Evolutionary conservation across 2,888 invertebrate genomes (phyloP).

Genomic region (Phengaris arion): DNA sequence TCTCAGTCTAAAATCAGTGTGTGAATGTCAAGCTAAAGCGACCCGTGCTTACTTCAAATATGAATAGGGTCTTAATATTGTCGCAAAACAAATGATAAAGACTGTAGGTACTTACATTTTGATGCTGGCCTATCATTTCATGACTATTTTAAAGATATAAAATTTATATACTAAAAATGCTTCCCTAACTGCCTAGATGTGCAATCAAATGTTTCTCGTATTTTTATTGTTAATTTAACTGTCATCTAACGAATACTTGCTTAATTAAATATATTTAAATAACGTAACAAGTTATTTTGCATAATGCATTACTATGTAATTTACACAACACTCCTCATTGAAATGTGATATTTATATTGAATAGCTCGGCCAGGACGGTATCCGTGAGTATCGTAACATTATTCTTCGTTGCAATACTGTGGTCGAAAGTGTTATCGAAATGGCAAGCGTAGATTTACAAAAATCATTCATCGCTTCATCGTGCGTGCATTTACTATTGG

Average conservation of each 20-base stretch:
- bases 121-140: not conserved
- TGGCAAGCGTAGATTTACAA: not conserved
- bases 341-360: conserved; percentile 24
- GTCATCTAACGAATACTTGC: not conserved
- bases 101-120: no score
- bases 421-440: conserved; percentile 20
- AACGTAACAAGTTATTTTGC: not conserved
- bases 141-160: not conserved
- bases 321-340: conserved; percentile 21
- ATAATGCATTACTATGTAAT: not conserved
- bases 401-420: conserved; percentile 23
- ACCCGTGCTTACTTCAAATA: no score
- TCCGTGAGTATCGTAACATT: conserved; percentile 26
- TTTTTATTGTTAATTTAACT: not conserved
- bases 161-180: not conserved
- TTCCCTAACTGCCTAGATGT: not conserved
- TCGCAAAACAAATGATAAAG: no score
- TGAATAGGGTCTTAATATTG: no score
- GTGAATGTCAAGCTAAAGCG: not conserved
- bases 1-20: not conserved
- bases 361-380: conserved; percentile 27
- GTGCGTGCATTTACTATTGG: conserved; percentile 39
- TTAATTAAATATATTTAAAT: not conserved
- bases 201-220: not conserved
- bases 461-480: conserved; percentile 4